Base-by-base conservation (phyloP, 2,888 invertebrate genomes). In the Mesorhabditis belari region DNA sequence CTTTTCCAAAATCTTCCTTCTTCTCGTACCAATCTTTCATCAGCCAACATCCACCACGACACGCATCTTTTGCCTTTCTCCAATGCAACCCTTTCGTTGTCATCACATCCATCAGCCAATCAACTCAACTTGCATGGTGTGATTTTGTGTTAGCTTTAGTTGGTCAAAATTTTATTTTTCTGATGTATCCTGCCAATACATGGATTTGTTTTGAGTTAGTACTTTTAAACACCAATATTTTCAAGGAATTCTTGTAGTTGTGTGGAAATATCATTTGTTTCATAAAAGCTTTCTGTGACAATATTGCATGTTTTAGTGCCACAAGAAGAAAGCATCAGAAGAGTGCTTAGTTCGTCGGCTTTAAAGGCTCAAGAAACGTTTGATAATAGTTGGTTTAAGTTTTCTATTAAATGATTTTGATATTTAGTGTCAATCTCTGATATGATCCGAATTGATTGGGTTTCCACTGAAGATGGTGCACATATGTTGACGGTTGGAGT, bases 401-500 rank as follows among this genome's bases (percentile, higher is more conserved):
- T 25, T 53, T 21, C 2, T 24, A n/a, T 21, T 19, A 25, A 25
- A 3, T 9, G n/a, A 35, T 17, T 19, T 26, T 28, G 27, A 26
- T 28, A 55, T 73, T 54, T 86, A 75, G 71, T 69, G 28, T 52
- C 60, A 49, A 55, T 75, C 27, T 50, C 62, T 17, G 63, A 70
- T 50, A 64, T 72, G 55, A 70, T 77, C 12, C 66, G 78, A 17
- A 61, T 80, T 25, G 98, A 98, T 83, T 98, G 98, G 98, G 95
- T 96, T 12, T 94, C 95, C 0, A 93, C 95, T 74, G 98, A 99
- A 82, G 96, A 99, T 81, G 98, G 98, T 0, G 92, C 93, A 0
- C 96, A 98, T 82, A 91, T 98, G 74, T 83, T 98, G 49, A 96
- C 98, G 0, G 93, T 98, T n/a, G 77, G 77, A 55, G 70, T 80